A percentile compares a stretch with the other conserved stretches of the same genome.
Conservation (phyloP, 2,113 vertebrate genomes). For the Sphaerodactylus townsendi region DNA sequence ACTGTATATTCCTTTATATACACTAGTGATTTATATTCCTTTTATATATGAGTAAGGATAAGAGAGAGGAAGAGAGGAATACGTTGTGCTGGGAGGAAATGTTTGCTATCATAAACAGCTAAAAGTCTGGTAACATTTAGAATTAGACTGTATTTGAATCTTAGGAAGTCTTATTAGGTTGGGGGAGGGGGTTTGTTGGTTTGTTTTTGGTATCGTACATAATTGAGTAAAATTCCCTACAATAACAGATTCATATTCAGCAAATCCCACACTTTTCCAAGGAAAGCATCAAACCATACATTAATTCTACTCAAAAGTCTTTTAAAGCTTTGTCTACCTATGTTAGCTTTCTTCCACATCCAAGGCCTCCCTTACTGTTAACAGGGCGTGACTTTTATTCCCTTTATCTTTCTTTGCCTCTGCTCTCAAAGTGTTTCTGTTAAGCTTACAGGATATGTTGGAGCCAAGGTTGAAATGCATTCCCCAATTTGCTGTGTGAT, state of each 20-base stretch:
- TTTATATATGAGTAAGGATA: neutral
- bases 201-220: fast-evolving
- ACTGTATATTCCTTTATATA: neutral
- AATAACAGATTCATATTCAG: neutral
- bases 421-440: neutral
- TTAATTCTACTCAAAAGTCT: fast-evolving
- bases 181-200: no score
- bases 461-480: neutral
- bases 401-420: neutral
- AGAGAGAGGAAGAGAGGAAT: neutral
- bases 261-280: fast-evolving
- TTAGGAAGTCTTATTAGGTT: neutral
- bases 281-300: fast-evolving
- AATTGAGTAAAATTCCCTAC: neutral
- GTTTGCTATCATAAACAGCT: neutral
- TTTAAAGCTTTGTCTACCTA: fast-evolving
- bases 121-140: neutral
- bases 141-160: conserved; percentile 4
- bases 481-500: neutral
- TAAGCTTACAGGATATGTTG: fast-evolving
- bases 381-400: fast-evolving
- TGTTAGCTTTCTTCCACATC: neutral
- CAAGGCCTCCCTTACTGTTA: neutral
- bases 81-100: neutral
- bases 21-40: neutral